These are phyloP conservation scores for Drosophila chauvacae DNA, from an alignment of 1,140 invertebrate genomes.

Conservation along the genomic window DNA sequence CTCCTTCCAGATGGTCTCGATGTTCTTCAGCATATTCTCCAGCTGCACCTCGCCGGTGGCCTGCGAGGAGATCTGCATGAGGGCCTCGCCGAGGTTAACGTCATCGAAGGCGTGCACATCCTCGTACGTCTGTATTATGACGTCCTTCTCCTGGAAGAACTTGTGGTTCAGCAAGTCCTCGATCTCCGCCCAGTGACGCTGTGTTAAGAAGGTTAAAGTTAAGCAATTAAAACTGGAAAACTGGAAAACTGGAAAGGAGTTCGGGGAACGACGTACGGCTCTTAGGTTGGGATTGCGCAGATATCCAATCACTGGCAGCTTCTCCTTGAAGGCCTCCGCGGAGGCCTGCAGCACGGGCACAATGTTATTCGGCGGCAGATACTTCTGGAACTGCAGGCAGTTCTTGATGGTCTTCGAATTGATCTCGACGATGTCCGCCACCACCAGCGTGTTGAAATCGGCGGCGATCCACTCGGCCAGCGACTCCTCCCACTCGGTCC, in stretches of 20 bases:
- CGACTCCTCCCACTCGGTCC: constrained; percentile 88
- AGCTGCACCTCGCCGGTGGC: constrained; percentile 93
- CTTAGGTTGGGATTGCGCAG: constrained; percentile 77
- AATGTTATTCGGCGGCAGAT: constrained; percentile 90
- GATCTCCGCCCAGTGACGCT: constrained; percentile 93
- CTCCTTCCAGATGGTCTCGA: constrained; percentile 92
- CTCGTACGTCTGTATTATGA: constrained; percentile 89
- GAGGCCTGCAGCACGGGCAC: constrained; percentile 90
- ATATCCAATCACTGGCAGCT: constrained; percentile 84
- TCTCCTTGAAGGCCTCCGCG: constrained; percentile 91
- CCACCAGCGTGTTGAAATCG: constrained; percentile 89
- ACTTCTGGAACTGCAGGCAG: constrained; percentile 90
- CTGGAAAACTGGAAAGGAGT: too few species aligned
- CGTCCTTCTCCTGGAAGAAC: constrained; percentile 88
- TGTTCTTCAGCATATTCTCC: constrained; percentile 91
- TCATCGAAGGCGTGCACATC: constrained; percentile 89
- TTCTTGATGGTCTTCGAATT: constrained; percentile 90
- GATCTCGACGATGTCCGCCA: constrained; percentile 89
- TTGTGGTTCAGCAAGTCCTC: constrained; percentile 90
- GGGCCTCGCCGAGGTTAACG: constrained; percentile 86
- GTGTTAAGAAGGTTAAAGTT: not conserved
- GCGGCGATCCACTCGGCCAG: constrained; percentile 85
- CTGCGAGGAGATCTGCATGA: constrained; percentile 93
- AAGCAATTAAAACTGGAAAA: not conserved
- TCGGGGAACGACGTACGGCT: constrained; percentile 45